phyloP scores from a whole-genome alignment of 2,797 vertebrate genomes.

The Microctenopoma steveboyesi region DNA sequence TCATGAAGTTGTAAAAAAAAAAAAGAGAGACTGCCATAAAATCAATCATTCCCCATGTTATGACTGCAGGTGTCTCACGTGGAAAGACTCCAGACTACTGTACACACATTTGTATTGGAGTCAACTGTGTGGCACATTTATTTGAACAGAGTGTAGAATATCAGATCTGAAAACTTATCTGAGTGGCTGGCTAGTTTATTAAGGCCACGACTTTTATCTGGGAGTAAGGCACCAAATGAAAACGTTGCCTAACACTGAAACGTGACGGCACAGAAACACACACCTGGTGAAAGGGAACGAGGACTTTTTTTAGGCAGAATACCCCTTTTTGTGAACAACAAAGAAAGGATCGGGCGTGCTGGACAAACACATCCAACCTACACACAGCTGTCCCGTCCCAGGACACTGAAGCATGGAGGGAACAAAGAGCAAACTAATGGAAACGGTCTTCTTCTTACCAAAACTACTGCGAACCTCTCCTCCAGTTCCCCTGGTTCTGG shows the following conservation, averaged over 20 bases:
- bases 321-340: slow-evolving; percentile 38
- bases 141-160: not conserved
- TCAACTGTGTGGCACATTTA: not conserved
- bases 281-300: slow-evolving; percentile 1
- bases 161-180: not conserved
- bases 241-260: not conserved
- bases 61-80: slow-evolving; percentile 41
- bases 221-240: not conserved
- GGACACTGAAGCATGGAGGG: slow-evolving; percentile 57
- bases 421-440: slow-evolving; percentile 61
- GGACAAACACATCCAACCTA: slow-evolving; percentile 60
- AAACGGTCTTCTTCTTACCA: slow-evolving; percentile 83
- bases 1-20: slow-evolving; percentile 44
- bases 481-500: slow-evolving; percentile 94
- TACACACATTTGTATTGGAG: not conserved
- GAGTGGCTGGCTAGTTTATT: not conserved
- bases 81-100: not conserved
- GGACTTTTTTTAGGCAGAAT: not conserved
- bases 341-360: slow-evolving; percentile 57
- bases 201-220: not conserved
- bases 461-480: slow-evolving; percentile 93
- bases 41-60: slow-evolving; percentile 25
- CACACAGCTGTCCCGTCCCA: slow-evolving; percentile 74
- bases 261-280: not conserved
- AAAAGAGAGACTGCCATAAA: slow-evolving; percentile 34